Base-by-base conservation (phyloP, 2,888 invertebrate genomes). In the Chymomyza procnemis region DNA sequence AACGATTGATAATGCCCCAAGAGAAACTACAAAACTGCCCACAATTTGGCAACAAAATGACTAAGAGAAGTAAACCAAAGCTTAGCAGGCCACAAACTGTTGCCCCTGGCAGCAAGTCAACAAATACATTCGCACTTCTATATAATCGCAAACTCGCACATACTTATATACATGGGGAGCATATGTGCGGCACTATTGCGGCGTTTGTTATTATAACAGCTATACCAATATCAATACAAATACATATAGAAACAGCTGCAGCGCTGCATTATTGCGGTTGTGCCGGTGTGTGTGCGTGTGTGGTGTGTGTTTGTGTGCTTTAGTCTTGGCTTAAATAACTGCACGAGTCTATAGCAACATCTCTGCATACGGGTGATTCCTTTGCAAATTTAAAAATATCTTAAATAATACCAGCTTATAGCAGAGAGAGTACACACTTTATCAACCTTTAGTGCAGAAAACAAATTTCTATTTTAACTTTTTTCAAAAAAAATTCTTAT, bases 201-300 rank as follows among this genome's bases (percentile, higher is more conserved):
- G 50, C 18, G 50, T n/a, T 50, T 16, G 50, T 19, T n/a, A 19
- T 50, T 18, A 50, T 50, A 50, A 50, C 12, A 41, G 34, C 50
- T 14, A 50, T 50, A 50, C 16, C 16, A 50, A 47, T 47, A 47
- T 4, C 16, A 47, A 50, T n/a, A 50, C 50, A 16, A 50, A 50
- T 18, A 50, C 50, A 0, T 9, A 50, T 18, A 16, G 5, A 9
- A 16, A 8, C 18, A 18, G 50, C 50, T 34, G 66, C 19, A 54
- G 72, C 58, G 63, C 72, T 60, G 59, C 21, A 41, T 41, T 19
- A 54, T 62, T 34, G 34, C 46, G 52, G 58, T 62, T 48, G 4
- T 50, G 16, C 14, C 9, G 9, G 6, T 41, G 22, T 16, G 54
- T 50, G 50, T 21, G 50, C 2, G 19, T 19, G 22, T n/a, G 30